Conservation (phyloP, 2,888 invertebrate genomes). For the Andricus quercusramuli region DNA sequence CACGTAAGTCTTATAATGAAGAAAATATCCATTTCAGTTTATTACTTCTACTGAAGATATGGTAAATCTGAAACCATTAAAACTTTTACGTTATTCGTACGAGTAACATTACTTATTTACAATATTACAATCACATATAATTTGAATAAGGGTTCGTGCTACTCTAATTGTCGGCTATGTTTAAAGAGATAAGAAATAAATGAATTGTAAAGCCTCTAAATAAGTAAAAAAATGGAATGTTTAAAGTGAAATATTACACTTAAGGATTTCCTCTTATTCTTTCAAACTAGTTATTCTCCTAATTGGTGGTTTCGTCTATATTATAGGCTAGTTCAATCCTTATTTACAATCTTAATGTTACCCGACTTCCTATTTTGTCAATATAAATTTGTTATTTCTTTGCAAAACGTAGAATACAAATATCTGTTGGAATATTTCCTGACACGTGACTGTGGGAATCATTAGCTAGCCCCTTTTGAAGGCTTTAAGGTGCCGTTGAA, state of each 20-base stretch:
- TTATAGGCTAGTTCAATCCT: neutral
- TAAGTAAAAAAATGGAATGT: neutral
- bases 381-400: conserved; percentile 15
- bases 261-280: conserved; percentile 23
- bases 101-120: neutral
- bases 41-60: too few relatives aligned
- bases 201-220: neutral
- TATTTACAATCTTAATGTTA: conserved; percentile 14
- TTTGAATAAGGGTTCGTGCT: neutral
- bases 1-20: too few relatives aligned
- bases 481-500: conserved; percentile 16
- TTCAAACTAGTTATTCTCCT: conserved; percentile 27
- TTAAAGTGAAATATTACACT: conserved; percentile 23
- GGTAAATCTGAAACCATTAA: neutral
- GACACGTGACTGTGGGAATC: conserved; percentile 15
- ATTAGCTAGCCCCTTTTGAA: neutral
- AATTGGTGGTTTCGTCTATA: conserved; percentile 12
- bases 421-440: neutral
- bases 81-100: neutral
- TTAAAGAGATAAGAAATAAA: neutral
- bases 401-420: neutral
- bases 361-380: conserved; percentile 29
- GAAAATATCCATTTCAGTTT: too few relatives aligned
- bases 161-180: neutral
- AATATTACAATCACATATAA: conserved; percentile 2